Evolutionary conservation across 1,140 invertebrate genomes (phyloP).

Genomic region (Phymastichus coffea): DNA sequence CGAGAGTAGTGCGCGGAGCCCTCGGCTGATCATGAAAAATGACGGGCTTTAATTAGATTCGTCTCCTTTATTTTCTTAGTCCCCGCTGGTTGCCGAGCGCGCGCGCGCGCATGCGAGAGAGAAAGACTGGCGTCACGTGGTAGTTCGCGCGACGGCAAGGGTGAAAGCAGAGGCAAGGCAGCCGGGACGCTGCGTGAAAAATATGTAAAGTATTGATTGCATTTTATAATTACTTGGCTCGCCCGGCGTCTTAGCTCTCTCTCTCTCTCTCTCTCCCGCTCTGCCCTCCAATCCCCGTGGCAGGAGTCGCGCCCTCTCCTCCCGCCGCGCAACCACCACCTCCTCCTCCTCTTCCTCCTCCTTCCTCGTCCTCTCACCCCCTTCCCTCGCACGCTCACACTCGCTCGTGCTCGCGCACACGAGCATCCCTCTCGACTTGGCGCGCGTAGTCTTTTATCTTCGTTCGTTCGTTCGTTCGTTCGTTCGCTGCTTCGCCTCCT

Average conservation of each 20-base stretch:
- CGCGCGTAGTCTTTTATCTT: no score
- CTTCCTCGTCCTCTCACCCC: constrained; percentile 38
- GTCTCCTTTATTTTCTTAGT: constrained; percentile 18
- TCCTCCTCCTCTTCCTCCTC: constrained; percentile 23
- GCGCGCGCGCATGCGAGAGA: not conserved
- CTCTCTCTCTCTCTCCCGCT: constrained; percentile 32
- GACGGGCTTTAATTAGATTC: constrained; percentile 29
- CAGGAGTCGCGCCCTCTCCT: not conserved
- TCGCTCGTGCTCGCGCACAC: not conserved
- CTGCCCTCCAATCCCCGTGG: constrained; percentile 34
- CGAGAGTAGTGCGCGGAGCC: not conserved
- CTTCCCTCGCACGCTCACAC: constrained; percentile 28
- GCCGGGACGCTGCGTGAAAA: constrained; percentile 53
- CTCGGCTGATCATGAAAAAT: constrained; percentile 29
- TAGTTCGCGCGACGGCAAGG: not conserved
- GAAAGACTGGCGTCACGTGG: constrained; percentile 12
- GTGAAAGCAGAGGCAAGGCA: not conserved
- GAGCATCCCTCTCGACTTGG: not conserved
- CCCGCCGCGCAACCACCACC: no score
- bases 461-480: not conserved
- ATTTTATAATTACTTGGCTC: constrained; percentile 60
- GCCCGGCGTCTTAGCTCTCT: constrained; percentile 54
- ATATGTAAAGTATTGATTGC: constrained; percentile 61
- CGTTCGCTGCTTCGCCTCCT: not conserved
- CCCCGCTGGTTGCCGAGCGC: no score